Base-by-base conservation (phyloP, 2,797 vertebrate genomes). In the Glyptemys insculpta region DNA sequence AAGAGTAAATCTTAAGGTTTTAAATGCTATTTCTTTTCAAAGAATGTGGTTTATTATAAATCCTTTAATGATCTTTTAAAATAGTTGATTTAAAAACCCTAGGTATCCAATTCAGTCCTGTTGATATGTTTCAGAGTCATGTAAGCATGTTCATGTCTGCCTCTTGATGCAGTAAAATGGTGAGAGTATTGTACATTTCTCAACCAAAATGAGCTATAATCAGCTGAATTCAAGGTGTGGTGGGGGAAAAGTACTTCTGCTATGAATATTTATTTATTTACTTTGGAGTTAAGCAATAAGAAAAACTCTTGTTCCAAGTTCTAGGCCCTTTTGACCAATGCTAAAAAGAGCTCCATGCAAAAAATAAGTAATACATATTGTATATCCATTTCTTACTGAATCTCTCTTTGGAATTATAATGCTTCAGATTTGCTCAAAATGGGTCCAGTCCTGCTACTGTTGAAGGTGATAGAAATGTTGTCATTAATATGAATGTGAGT, bases 11-110 rank as follows among this genome's bases (percentile, higher is more conserved):
- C 82, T 93, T 79, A 79, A 92, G 83, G 79, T 92, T 57, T 15
- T 91, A 85, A 95, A 50, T 49, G 5, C 80, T 86, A 96, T 96
- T 97, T 98, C 78, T 47, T 97, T 98, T 97, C 91, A 96, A 97
- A 97, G 90, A 59, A 89, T 88, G n/a, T 29, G 68, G 29, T 95
- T 97, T 96, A 83, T 92, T 95, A 91, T 74, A 91, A 91, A 83
- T 87, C 50, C 49, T 97, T 97, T 94, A 91, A 90, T 96, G 56
- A 95, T 90, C 34, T 85, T 97, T 97, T 91, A 18, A 54, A 97
- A 84, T 72, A 87, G 49, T 37, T 56, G 92, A 16, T 4, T 37
- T 81, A 68, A 95, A 89, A 95, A 92, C 50, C 53, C 85, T 1
- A 1, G 21, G 41, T 96, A 81, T 95, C 50, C 76, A 49, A 92